phyloP scores from a whole-genome alignment of 2,113 vertebrate genomes.

The Nothocercus nigrocapillus region DNA sequence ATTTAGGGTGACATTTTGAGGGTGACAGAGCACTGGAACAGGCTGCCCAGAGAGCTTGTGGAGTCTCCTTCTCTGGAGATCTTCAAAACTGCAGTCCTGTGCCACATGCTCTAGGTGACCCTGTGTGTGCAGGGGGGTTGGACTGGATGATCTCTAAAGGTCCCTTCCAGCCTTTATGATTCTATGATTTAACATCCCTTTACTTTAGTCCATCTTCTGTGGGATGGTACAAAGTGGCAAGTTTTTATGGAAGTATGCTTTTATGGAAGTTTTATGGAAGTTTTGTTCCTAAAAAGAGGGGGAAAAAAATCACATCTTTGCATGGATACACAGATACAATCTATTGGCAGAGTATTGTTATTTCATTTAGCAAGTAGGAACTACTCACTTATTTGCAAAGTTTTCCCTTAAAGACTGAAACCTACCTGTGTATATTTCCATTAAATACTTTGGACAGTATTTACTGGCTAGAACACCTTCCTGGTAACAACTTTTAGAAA shows the following conservation, averaged over 20 bases:
- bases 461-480: neutral
- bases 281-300: neutral
- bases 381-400: neutral
- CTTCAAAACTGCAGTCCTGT: too few species aligned
- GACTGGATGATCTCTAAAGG: too few species aligned
- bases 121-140: too few species aligned
- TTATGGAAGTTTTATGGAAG: too few species aligned
- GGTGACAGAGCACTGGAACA: too few species aligned
- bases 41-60: too few species aligned
- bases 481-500: conserved; percentile 4
- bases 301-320: neutral
- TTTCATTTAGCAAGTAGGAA: neutral
- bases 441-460: neutral
- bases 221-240: neutral
- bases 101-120: too few species aligned
- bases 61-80: too few species aligned
- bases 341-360: neutral
- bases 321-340: neutral
- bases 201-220: neutral
- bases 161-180: too few species aligned
- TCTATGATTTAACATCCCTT: neutral
- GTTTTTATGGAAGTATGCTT: neutral
- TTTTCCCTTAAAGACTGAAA: neutral
- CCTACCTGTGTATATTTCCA: neutral
- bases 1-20: neutral